Conservation (phyloP, 2,797 vertebrate species). For the Gadopsis marmoratus region DNA sequence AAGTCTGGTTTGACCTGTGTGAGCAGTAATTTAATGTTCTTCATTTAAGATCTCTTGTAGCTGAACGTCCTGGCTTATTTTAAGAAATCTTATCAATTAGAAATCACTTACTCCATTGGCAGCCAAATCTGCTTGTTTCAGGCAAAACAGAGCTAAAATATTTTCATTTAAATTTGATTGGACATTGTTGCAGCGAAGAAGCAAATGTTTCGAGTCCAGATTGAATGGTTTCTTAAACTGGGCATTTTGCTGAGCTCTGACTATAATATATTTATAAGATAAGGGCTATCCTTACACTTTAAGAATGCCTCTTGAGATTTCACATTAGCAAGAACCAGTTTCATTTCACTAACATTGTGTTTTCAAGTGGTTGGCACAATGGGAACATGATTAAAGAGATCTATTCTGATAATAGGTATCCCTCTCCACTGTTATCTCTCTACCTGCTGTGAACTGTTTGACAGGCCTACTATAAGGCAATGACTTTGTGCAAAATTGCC, state of each 20-base stretch:
- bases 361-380: conserved; percentile 58
- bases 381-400: conserved; percentile 65
- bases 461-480: conserved; percentile 52
- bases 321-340: conserved; percentile 42
- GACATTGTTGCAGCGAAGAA: not conserved
- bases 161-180: not conserved
- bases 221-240: not conserved
- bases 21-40: not conserved
- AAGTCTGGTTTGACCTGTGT: not conserved
- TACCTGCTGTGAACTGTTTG: conserved; percentile 65
- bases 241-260: conserved; percentile 8
- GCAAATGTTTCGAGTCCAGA: not conserved
- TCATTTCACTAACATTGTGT: conserved; percentile 54
- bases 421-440: conserved; percentile 58
- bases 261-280: conserved; percentile 15
- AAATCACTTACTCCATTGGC: not conserved
- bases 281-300: conserved; percentile 9
- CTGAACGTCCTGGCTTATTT: not conserved
- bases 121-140: not conserved
- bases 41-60: not conserved
- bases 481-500: conserved; percentile 53
- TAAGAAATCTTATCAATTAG: not conserved
- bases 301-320: conserved; percentile 23
- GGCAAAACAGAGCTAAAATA: not conserved
- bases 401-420: conserved; percentile 63